Percentiles rank a stretch among this genome's conserved stretches.
phyloP scores from a whole-genome alignment of 2,797 vertebrate genomes.

The Tolypeutes matacus region DNA sequence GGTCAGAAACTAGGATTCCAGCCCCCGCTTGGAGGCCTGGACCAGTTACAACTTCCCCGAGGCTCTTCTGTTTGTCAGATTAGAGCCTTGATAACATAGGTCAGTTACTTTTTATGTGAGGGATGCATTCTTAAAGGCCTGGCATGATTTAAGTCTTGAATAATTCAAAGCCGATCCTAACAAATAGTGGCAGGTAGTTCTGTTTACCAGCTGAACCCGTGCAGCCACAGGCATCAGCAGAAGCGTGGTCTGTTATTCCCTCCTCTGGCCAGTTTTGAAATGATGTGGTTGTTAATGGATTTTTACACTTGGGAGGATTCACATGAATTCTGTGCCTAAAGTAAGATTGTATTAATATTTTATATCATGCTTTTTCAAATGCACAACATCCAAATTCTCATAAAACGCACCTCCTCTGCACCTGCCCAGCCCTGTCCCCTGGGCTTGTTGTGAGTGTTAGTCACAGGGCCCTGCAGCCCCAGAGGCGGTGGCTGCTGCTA shows the following conservation, averaged over 20 bases:
- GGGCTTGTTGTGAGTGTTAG: background rate
- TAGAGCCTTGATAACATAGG: background rate
- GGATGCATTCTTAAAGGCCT: background rate
- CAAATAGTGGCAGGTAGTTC: background rate
- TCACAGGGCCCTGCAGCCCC: background rate
- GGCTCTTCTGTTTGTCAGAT: background rate
- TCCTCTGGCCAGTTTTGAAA: background rate
- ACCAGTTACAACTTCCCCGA: background rate
- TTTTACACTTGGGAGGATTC: background rate
- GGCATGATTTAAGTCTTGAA: constrained; percentile 10
- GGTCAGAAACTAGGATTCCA: background rate
- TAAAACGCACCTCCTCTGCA: background rate
- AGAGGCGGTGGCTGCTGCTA: background rate
- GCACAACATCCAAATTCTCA: background rate
- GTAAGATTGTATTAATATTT: constrained; percentile 19
- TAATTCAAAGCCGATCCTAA: background rate
- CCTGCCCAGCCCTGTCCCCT: background rate
- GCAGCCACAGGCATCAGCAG: too few relatives aligned
- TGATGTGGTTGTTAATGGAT: background rate
- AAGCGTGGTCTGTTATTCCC: background rate
- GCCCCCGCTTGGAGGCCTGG: too few relatives aligned
- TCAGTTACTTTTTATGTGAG: background rate
- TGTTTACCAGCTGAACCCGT: background rate
- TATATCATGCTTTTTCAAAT: background rate
- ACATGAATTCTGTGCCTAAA: background rate